Conservation (phyloP, 2,113 vertebrate species). For the Caranx melampygus region DNA sequence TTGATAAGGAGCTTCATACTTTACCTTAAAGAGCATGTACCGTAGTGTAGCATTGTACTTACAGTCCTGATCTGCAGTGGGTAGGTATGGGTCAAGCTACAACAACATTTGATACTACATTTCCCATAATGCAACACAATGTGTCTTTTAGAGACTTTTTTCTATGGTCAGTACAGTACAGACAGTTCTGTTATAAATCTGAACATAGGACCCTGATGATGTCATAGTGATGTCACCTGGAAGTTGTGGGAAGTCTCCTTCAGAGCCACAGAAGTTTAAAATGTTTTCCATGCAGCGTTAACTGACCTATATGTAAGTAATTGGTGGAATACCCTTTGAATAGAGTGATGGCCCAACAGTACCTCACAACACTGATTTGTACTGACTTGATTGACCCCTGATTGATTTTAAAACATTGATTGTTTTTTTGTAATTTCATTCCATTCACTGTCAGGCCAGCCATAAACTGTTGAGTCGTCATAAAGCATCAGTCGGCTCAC, state of each 20-base stretch:
- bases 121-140: neutral
- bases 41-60: neutral
- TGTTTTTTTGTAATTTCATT: neutral
- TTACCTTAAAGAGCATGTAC: neutral
- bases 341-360: neutral
- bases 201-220: neutral
- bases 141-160: neutral
- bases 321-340: constrained; percentile 2
- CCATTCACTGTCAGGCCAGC: neutral
- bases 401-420: neutral
- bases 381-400: neutral
- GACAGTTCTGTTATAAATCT: neutral
- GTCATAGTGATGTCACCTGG: neutral
- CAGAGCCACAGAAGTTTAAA: neutral
- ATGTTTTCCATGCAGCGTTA: neutral
- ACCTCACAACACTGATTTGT: neutral
- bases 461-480: neutral
- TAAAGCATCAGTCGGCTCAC: neutral
- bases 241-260: neutral
- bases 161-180: neutral
- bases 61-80: neutral
- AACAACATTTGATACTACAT: neutral
- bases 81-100: neutral
- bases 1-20: neutral
- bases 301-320: neutral